These are phyloP conservation scores for Lypha dubia DNA, from an alignment of 2,888 invertebrate species.

Conservation along the genomic window DNA sequence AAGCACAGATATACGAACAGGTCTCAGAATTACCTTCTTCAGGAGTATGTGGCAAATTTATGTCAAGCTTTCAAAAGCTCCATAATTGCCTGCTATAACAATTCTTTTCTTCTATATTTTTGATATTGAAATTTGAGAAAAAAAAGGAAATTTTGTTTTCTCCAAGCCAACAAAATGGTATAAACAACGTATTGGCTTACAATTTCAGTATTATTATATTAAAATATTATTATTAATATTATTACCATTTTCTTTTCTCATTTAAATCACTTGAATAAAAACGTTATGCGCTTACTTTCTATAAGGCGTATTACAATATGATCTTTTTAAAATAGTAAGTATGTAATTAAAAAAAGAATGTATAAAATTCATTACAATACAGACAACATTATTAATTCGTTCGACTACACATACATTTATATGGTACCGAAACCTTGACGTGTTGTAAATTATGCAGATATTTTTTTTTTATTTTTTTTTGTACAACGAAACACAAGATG, in stretches of 20 bases:
- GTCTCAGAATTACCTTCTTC: too few species aligned
- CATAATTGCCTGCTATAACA: too few species aligned
- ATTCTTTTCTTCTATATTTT: too few species aligned
- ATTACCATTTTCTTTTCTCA: not conserved
- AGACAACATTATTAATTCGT: not conserved
- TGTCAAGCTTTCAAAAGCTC: too few species aligned
- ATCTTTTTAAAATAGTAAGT: conserved; percentile 22
- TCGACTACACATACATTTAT: not conserved
- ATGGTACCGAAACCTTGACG: conserved; percentile 13
- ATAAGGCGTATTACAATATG: not conserved
- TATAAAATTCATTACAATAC: not conserved
- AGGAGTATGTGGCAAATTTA: too few species aligned
- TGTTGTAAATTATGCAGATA: conserved; percentile 56
- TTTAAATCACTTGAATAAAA: conserved; percentile 6
- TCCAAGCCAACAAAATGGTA: not conserved
- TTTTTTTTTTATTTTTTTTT: too few species aligned
- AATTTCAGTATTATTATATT: conserved; percentile 12
- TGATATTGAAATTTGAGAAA: too few species aligned
- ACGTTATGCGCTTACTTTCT: conserved; percentile 5
- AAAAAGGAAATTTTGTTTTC: not conserved
- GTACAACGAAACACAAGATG: too few species aligned
- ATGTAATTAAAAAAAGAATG: conserved; percentile 22
- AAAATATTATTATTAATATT: conserved; percentile 7
- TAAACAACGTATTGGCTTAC: conserved; percentile 24
- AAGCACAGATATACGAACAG: too few species aligned